Percentiles rank a stretch among this genome's conserved stretches.
These are phyloP conservation scores for Tetanocera ferruginea DNA, from an alignment of 2,888 invertebrate species.

Conservation along the genomic window DNA sequence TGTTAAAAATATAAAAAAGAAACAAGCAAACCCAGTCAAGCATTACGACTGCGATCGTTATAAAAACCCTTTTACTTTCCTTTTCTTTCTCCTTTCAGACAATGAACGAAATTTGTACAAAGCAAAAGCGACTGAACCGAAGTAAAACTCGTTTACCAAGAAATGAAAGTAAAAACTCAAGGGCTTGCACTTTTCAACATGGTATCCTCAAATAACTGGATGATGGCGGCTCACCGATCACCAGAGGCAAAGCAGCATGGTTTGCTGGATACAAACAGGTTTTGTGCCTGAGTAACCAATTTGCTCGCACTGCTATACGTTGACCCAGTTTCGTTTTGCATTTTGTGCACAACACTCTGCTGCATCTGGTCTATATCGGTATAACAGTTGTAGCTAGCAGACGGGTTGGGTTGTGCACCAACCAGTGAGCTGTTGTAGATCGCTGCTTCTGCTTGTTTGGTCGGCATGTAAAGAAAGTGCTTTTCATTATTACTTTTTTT, in stretches of 20 bases:
- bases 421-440: conserved; percentile 5
- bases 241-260: conserved; percentile 35
- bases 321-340: conserved; percentile 33
- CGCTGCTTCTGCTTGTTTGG: neutral
- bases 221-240: conserved; percentile 39
- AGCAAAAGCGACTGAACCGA: neutral
- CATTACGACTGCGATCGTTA: no score
- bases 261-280: conserved; percentile 18
- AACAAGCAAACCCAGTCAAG: neutral
- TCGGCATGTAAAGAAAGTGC: conserved; percentile 16
- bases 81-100: conserved; percentile 8
- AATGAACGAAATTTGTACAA: neutral
- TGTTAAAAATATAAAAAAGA: neutral
- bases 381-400: conserved; percentile 6
- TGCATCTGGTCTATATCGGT: neutral
- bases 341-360: conserved; percentile 1
- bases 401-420: conserved; percentile 4
- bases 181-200: conserved; percentile 68
- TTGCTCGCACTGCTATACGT: conserved; percentile 8
- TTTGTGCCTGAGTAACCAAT: neutral
- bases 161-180: conserved; percentile 70
- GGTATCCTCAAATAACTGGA: conserved; percentile 14
- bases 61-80: conserved; percentile 34
- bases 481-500: conserved; percentile 22
- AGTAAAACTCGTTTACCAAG: conserved; percentile 46